Evolutionary conservation across 2,888 invertebrate species (phyloP).

Genomic region (Cinara cedri): DNA sequence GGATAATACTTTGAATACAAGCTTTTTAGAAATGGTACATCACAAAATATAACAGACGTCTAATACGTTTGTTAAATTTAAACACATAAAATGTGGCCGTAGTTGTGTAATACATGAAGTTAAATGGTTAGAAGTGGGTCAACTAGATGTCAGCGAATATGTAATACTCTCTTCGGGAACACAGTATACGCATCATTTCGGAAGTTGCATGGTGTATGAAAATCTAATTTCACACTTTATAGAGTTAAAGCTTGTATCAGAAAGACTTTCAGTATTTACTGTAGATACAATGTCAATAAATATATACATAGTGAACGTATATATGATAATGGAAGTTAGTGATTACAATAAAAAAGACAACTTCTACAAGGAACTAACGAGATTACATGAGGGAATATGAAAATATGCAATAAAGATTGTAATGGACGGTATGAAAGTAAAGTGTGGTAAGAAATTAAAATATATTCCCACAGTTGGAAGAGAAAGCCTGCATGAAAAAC

Average conservation of each 20-base stretch:
- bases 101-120: too few relatives aligned
- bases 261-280: background rate
- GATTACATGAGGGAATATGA: background rate
- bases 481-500: background rate
- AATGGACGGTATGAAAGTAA: background rate
- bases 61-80: too few relatives aligned
- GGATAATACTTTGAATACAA: too few relatives aligned
- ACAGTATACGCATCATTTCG: background rate
- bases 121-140: background rate
- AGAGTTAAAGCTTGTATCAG: background rate
- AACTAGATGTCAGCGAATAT: background rate
- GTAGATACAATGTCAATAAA: background rate
- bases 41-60: too few relatives aligned
- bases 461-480: background rate
- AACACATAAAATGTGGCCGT: too few relatives aligned
- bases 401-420: background rate
- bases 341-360: background rate
- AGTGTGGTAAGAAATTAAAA: background rate
- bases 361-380: background rate
- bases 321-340: background rate
- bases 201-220: background rate
- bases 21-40: too few relatives aligned
- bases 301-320: too few relatives aligned
- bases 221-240: background rate
- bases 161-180: constrained; percentile 11